phyloP scores from a whole-genome alignment of 1,140 invertebrate genomes.

The Lamellibrachia luymesi region DNA sequence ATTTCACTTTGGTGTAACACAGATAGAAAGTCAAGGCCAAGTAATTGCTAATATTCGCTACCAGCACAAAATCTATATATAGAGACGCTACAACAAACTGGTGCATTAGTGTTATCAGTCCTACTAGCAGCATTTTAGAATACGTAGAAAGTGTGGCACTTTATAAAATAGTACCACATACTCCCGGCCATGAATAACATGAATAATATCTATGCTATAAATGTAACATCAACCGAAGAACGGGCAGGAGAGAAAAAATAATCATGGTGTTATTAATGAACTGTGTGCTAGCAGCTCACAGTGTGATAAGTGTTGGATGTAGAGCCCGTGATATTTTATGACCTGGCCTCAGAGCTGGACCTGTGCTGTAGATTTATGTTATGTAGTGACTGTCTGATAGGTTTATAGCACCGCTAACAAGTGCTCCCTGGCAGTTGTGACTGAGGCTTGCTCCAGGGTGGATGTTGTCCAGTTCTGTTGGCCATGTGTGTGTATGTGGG shows the following conservation, averaged over 20 bases:
- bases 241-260: background rate
- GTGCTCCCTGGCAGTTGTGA: background rate
- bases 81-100: background rate
- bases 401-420: background rate
- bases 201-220: background rate
- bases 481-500: background rate
- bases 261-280: slow-evolving; percentile 1
- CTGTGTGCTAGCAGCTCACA: background rate
- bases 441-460: background rate
- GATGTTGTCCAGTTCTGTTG: background rate
- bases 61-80: background rate
- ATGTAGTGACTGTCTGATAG: background rate
- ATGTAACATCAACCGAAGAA: background rate
- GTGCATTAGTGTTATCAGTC: background rate
- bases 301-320: background rate
- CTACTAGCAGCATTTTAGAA: background rate
- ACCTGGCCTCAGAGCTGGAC: background rate
- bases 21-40: background rate
- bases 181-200: background rate
- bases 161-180: background rate
- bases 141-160: background rate
- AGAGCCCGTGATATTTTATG: background rate
- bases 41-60: background rate
- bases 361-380: background rate
- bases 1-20: background rate